A percentile compares a stretch with the other conserved stretches of the same genome.
These are phyloP conservation scores for Toxotes chatareus DNA, from an alignment of 2,113 vertebrate species.

Conservation along the genomic window DNA sequence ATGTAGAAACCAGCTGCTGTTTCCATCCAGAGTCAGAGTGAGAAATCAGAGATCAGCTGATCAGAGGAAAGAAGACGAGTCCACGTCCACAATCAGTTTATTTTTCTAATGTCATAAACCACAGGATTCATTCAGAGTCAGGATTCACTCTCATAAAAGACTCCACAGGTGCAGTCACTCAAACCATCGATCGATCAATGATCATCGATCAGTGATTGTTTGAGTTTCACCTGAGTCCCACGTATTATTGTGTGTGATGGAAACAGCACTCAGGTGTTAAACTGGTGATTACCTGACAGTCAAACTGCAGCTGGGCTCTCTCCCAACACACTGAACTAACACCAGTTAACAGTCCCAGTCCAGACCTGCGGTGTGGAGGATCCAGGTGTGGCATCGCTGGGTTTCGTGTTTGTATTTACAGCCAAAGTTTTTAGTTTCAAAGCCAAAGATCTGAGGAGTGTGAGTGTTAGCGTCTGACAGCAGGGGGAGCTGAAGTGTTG, in stretches of 20 bases:
- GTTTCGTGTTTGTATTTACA: not conserved
- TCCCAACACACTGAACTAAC: not conserved
- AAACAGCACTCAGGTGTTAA: not conserved
- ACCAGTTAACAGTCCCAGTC: not conserved
- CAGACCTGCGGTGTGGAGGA: not conserved
- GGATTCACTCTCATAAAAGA: too few species aligned
- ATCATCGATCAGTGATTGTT: too few species aligned
- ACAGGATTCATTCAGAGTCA: not conserved
- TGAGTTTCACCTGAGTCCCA: too few species aligned
- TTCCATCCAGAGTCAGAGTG: not conserved
- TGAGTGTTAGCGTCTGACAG: not conserved
- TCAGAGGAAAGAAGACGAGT: too few species aligned
- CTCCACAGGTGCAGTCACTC: too few species aligned
- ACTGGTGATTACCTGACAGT: not conserved
- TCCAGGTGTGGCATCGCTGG: not conserved
- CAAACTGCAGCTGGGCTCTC: not conserved
- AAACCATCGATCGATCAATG: too few species aligned
- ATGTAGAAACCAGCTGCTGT: not conserved
- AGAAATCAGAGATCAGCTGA: not conserved
- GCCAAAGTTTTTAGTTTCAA: not conserved
- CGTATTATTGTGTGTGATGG: not conserved
- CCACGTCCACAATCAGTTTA: too few species aligned
- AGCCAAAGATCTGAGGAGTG: slow-evolving; percentile 24
- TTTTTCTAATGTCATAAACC: not conserved
- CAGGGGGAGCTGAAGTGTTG: not conserved